phyloP scores from a whole-genome alignment of 2,113 vertebrate genomes.

The Nothobranchius furzeri region DNA sequence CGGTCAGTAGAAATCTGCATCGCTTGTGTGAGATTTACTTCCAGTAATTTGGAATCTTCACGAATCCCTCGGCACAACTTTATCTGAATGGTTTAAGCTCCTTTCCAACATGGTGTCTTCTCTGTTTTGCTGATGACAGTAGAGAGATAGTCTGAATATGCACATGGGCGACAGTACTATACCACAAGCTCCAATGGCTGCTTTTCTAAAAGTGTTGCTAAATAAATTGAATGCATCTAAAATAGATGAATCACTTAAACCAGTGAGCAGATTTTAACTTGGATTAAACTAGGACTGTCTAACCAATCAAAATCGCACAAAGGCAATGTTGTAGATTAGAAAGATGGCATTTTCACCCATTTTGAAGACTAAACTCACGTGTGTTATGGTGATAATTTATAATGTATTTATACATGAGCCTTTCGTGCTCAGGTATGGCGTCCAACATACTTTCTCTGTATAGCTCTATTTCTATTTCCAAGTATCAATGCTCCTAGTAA shows the following conservation, averaged over 20 bases:
- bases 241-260: neutral
- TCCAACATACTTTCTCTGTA: too few species aligned
- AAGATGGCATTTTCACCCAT: too few species aligned
- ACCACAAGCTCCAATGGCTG: neutral
- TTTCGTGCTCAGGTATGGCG: too few species aligned
- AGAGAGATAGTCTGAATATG: neutral
- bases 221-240: too few species aligned
- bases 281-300: neutral
- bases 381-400: too few species aligned
- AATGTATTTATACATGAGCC: too few species aligned
- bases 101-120: neutral
- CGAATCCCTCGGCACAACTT: neutral
- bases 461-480: too few species aligned
- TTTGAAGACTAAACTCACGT: too few species aligned
- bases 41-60: neutral
- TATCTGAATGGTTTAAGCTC: neutral
- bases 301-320: neutral
- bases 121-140: neutral
- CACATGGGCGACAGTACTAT: too few species aligned
- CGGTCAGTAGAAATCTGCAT: neutral
- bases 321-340: too few species aligned
- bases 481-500: too few species aligned
- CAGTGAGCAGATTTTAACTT: neutral
- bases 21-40: neutral
- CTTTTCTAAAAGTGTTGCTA: neutral